Evolutionary conservation across 2,113 vertebrate genomes (phyloP).

Genomic region (Neolamprologus devosi): DNA sequence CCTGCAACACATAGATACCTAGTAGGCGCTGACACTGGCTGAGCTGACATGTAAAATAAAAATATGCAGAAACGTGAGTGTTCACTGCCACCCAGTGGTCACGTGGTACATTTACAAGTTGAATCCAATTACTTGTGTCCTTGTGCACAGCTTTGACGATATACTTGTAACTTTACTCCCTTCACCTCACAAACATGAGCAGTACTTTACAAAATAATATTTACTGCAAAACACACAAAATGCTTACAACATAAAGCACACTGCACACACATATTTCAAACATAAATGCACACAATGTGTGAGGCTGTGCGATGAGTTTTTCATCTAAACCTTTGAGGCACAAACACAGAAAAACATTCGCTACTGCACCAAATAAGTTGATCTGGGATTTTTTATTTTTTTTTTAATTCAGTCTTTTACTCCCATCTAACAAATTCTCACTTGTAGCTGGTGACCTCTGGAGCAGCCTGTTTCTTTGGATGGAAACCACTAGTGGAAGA

Average conservation of each 20-base stretch:
- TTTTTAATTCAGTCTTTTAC: accelerated
- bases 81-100: neutral
- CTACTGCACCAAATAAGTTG: neutral
- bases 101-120: neutral
- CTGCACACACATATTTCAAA: neutral
- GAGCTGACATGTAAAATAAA: neutral
- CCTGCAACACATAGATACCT: neutral
- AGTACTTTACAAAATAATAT: neutral
- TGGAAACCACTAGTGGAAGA: neutral
- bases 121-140: neutral
- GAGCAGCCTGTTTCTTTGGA: neutral
- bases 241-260: neutral
- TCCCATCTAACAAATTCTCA: neutral
- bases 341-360: accelerated
- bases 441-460: neutral
- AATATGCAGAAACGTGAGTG: neutral
- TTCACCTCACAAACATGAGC: neutral
- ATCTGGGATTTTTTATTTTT: accelerated
- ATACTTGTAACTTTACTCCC: neutral
- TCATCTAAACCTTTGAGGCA: neutral
- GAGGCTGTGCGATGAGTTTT: neutral
- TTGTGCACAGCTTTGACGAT: neutral
- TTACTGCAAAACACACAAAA: neutral
- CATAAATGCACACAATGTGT: neutral
- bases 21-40: neutral